Evolutionary conservation across 2,113 vertebrate genomes (phyloP), one percentile per base, ranked within the genome.

Genomic region (Microcebus griseorufus): DNA sequence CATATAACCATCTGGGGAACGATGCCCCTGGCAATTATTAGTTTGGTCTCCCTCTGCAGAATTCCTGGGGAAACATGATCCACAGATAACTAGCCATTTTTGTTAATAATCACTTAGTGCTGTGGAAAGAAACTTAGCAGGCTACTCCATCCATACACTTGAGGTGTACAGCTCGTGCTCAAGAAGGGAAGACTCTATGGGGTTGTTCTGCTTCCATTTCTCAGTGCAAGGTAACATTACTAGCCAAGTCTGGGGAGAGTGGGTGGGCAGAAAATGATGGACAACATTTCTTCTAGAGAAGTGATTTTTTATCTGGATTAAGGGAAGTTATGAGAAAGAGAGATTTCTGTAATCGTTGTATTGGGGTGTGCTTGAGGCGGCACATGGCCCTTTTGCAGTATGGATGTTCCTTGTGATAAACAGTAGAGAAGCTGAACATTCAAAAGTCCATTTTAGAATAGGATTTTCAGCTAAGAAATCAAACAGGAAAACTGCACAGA

Each of bases 1-100:
- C 58, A 90, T 60, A 73, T 42, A 90, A 93, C 92, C 64, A 96
- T 84, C 89, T 97, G 92, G 37, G 55, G 60, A 89, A 95, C 83
- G 79, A 87, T 45, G 70, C 62, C 55, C 70, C 88, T 93, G 51
- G 55, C 73, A 96, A 92, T 89, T 80, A 91, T 96, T 95, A 95
- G 37, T 45, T 84, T 80, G 69, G 37, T 86, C 64, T 86, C 70
- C 22, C 27, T 87, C 37, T 94, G 58, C 34, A 98, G 83, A 95
- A 97, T 86, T 97, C 88, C 86, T 48, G 9, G n/a, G 53, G 69
- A 97, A 93, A 92, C 67, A 83, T 48, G 62, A 84, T 91, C 62
- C 64, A 58, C 25, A 90, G 75, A 85, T 88, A 95, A 67, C 64
- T 55, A 81, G 65, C 65, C 55, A 48, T 80, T 85, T 89, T 86